Percentiles rank a stretch among this genome's conserved stretches.
phyloP scores from a whole-genome alignment of 2,113 vertebrate species.

The Sterna hirundo region DNA sequence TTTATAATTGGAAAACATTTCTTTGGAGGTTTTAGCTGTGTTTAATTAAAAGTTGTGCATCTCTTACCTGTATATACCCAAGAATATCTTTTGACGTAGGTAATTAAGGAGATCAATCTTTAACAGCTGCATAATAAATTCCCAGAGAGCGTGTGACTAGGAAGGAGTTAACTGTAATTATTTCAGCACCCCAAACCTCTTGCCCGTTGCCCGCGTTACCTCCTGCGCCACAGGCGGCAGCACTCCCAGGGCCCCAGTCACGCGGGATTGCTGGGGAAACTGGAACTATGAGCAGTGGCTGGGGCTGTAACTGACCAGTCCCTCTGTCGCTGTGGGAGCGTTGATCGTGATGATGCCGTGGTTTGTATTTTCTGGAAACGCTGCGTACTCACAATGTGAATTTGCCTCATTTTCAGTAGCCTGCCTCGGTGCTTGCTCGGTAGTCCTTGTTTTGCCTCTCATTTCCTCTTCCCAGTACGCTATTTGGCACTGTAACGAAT shows the following conservation, averaged over 20 bases:
- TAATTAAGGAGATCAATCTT: not conserved
- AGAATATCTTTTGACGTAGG: not conserved
- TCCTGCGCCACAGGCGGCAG: not conserved
- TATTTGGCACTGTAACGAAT: not conserved
- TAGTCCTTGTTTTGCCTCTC: not conserved
- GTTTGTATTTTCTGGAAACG: not conserved
- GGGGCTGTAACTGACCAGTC: not conserved
- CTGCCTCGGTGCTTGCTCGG: not conserved
- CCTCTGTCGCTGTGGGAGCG: no score
- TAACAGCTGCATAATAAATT: not conserved
- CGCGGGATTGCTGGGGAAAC: not conserved
- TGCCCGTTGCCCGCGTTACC: no score
- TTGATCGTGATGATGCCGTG: not conserved
- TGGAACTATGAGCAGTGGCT: accelerated
- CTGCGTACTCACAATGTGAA: not conserved
- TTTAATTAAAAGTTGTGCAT: not conserved
- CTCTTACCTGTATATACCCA: not conserved
- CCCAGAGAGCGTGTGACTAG: not conserved
- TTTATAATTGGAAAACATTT: not conserved
- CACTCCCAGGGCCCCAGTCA: not conserved
- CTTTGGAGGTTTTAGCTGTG: not conserved
- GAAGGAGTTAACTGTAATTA: not conserved
- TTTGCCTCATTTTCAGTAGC: not conserved
- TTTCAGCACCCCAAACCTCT: not conserved
- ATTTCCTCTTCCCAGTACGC: not conserved